These are phyloP conservation scores for Ormyrus rosae DNA, from an alignment of 2,888 invertebrate genomes.

Conservation along the genomic window DNA sequence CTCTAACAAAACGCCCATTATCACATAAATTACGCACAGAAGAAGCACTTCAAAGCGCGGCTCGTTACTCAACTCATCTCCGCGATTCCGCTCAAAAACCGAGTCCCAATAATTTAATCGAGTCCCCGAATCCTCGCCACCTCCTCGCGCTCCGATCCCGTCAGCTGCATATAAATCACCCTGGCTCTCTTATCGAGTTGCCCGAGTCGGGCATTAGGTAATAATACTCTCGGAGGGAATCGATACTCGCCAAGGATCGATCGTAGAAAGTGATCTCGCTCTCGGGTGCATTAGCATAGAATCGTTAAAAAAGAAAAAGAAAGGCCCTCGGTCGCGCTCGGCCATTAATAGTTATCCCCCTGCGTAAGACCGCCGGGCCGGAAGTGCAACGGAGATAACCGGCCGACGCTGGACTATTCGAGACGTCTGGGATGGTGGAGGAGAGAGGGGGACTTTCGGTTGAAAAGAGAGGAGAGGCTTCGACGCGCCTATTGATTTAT, in stretches of 20 bases:
- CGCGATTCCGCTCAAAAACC: too few species aligned
- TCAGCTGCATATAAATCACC: neutral
- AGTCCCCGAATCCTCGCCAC: too few species aligned
- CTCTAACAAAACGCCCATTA: too few species aligned
- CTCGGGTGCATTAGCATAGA: slow-evolving; percentile 26
- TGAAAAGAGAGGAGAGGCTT: neutral
- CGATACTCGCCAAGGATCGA: neutral
- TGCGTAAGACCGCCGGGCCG: slow-evolving; percentile 29
- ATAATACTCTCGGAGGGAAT: neutral
- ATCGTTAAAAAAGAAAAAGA: neutral
- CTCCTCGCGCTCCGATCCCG: too few species aligned
- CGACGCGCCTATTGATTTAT: slow-evolving; percentile 30
- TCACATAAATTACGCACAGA: too few species aligned
- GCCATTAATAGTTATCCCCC: slow-evolving; percentile 22
- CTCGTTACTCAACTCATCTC: too few species aligned
- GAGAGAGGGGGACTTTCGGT: neutral
- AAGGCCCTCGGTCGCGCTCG: too few species aligned
- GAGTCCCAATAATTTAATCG: too few species aligned
- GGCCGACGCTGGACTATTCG: slow-evolving; percentile 11
- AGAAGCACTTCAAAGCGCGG: too few species aligned
- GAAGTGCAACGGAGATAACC: slow-evolving; percentile 53
- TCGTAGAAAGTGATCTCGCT: slow-evolving; percentile 23
- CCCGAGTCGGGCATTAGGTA: neutral
- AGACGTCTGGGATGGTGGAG: neutral
- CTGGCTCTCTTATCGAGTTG: neutral